Evolutionary conservation across 30 jellyfish, hydroid and myxozoan species (phyloP).

Genomic region (Chrysaora quinquecirrha): DNA sequence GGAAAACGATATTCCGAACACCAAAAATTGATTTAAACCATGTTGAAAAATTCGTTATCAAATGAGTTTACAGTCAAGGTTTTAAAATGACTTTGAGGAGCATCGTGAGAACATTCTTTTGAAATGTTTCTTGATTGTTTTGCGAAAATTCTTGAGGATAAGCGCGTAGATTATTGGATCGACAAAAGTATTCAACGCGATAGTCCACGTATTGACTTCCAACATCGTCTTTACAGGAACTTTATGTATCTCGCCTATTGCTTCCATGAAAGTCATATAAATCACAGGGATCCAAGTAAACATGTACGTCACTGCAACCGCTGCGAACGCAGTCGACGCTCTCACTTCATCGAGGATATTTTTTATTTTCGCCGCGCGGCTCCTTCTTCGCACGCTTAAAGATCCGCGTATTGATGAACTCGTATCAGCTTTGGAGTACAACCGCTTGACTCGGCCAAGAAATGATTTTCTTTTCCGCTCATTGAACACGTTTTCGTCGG

Average conservation of each 20-base stretch:
- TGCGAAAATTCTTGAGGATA: constrained; percentile 68
- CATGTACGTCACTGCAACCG: constrained; percentile 88
- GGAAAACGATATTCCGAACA: no score
- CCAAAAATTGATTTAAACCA: no score
- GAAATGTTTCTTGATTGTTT: constrained; percentile 43
- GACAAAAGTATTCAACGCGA: constrained; percentile 73
- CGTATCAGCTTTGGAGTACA: neutral
- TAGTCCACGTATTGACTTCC: constrained; percentile 63
- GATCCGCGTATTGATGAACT: no score
- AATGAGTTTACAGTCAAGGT: no score
- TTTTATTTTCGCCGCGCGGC: constrained; percentile 33
- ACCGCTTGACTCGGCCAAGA: neutral
- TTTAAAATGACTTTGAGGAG: no score
- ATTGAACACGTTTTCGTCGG: no score
- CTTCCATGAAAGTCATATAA: constrained; percentile 78
- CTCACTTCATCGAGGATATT: constrained; percentile 58
- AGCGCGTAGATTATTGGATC: constrained; percentile 84
- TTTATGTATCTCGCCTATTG: constrained; percentile 37
- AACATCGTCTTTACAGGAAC: constrained; percentile 34
- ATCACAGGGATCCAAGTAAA: constrained; percentile 90
- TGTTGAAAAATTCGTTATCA: no score
- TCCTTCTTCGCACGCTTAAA: constrained; percentile 1
- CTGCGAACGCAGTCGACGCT: constrained; percentile 85
- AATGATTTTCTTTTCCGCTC: neutral
- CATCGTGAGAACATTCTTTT: constrained; percentile 56